A percentile compares a stretch with the other conserved stretches of the same genome.
phyloP scores from a whole-genome alignment of 1,140 invertebrate species.

The Euura saliciscinereae region DNA sequence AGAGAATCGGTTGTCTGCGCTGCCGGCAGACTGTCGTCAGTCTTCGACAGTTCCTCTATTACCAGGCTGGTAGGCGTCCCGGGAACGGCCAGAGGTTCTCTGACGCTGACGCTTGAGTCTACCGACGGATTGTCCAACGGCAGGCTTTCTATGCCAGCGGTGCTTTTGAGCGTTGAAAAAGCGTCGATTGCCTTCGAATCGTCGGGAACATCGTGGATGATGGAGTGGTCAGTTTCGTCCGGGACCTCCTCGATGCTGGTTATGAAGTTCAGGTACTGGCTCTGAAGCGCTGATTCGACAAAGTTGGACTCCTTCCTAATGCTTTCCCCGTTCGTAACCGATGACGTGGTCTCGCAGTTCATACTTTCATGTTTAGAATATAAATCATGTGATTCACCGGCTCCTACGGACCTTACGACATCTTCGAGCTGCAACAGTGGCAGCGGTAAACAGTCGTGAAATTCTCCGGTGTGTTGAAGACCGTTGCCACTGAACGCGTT shows the following conservation, averaged over 20 bases:
- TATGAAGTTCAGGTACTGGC: constrained; percentile 47
- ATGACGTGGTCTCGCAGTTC: not conserved
- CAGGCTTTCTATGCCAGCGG: constrained; percentile 7
- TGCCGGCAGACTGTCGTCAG: constrained; percentile 16
- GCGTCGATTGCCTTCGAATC: not conserved
- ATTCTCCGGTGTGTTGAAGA: constrained; percentile 51
- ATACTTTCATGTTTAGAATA: constrained; percentile 6
- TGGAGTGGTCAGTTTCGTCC: not conserved
- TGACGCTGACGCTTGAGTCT: constrained; percentile 9
- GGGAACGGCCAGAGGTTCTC: constrained; percentile 35
- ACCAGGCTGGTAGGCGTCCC: constrained; percentile 33
- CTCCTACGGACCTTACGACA: not conserved
- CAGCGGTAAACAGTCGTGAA: constrained; percentile 51
- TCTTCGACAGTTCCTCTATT: constrained; percentile 50
- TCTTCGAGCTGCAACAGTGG: constrained; percentile 29
- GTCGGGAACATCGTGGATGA: not conserved
- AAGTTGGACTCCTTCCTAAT: not conserved
- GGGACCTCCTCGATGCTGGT: constrained; percentile 39
- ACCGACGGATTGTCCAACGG: not conserved
- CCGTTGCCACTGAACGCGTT: constrained; percentile 31
- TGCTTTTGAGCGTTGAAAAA: not conserved
- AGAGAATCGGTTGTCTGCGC: not conserved
- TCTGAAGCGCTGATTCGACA: constrained; percentile 33
- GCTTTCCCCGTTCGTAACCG: not conserved
- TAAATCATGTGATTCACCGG: not conserved